A percentile compares a stretch with the other conserved stretches of the same genome.
phyloP scores from a whole-genome alignment of 2,888 invertebrate species.

The Ganaspis brasiliensis region DNA sequence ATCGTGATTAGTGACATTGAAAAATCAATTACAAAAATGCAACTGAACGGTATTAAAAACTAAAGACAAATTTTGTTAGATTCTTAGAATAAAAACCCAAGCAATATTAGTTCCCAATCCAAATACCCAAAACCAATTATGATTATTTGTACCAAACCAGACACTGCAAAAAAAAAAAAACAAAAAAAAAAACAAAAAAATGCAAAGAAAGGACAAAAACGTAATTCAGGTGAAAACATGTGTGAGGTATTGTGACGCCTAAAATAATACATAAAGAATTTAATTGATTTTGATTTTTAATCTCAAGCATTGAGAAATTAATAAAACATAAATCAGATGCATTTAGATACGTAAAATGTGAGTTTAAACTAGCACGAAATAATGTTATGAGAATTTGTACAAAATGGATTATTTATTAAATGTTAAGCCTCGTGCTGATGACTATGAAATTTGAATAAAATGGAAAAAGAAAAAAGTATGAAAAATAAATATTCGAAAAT shows the following conservation, averaged over 20 bases:
- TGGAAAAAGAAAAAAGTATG: too few relatives aligned
- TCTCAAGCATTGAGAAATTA: slow-evolving; percentile 2
- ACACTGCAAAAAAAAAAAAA: slow-evolving; percentile 24
- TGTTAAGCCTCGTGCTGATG: background rate
- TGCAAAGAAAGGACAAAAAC: slow-evolving; percentile 45
- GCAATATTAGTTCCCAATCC: slow-evolving; percentile 14
- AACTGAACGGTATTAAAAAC: background rate
- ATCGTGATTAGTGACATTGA: slow-evolving; percentile 32
- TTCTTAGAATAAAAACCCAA: background rate
- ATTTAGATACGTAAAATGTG: slow-evolving; percentile 5
- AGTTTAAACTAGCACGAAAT: background rate
- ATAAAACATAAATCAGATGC: background rate
- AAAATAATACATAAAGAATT: too few relatives aligned
- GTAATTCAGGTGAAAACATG: slow-evolving; percentile 45
- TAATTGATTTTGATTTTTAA: background rate
- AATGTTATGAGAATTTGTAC: background rate
- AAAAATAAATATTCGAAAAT: too few relatives aligned
- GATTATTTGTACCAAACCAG: slow-evolving; percentile 14
- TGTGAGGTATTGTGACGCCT: slow-evolving; percentile 56
- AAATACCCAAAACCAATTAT: slow-evolving; percentile 21
- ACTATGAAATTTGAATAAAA: too few relatives aligned
- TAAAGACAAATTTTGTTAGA: background rate
- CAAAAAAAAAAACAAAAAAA: slow-evolving; percentile 39
- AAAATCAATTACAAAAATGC: background rate
- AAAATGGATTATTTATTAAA: background rate